Evolutionary conservation across 2,113 vertebrate genomes (phyloP), one percentile per base, ranked within the genome.

Genomic region (Ammodytes marinus): DNA sequence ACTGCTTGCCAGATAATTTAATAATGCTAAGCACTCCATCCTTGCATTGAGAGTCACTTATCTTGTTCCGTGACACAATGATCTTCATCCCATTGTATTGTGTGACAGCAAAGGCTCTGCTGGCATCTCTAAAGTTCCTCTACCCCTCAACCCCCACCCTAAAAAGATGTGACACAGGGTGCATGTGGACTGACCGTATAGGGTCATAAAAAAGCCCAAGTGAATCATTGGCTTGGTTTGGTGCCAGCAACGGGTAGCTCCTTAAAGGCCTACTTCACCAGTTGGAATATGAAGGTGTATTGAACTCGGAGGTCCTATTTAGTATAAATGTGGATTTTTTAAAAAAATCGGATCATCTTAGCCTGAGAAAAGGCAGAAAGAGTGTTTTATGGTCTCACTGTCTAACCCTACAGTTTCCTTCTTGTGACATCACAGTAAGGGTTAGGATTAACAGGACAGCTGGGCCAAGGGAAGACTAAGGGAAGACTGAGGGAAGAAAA

Each of bases 211-310:
- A 84, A 85, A 68, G 27, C 55, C 50, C 61, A 43, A 71, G 82
- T 89, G 78, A 91, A 90, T 92, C 60, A 88, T 87, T 86, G 78
- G 68, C 77, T 86, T 83, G 79, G 80, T 90, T 87, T 79, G 88
- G 84, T 89, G 87, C 83, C 87, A 88, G 52, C 76, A 54, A 65
- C 55, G 42, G 57, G 82, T 86, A 79, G 83, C 82, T 90, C 87
- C 90, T 93, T 87, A 90, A 27, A 27, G 27, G 27, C 27, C 27
- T 27, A 27, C 27, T 27, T 27, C 27, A 27, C 27, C 27, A 27
- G 27, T 27, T 27, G 27, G 27, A 27, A 27, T 27, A 27, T 27
- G 27, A 27, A 27, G 27, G 27, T 27, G 27, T 27, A 27, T 27
- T 27, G 27, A 27, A 27, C 27, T 2, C 27, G 27, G 27, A 27